Conservation (phyloP, 2,113 vertebrate species). For the Corydoras sp. region DNA sequence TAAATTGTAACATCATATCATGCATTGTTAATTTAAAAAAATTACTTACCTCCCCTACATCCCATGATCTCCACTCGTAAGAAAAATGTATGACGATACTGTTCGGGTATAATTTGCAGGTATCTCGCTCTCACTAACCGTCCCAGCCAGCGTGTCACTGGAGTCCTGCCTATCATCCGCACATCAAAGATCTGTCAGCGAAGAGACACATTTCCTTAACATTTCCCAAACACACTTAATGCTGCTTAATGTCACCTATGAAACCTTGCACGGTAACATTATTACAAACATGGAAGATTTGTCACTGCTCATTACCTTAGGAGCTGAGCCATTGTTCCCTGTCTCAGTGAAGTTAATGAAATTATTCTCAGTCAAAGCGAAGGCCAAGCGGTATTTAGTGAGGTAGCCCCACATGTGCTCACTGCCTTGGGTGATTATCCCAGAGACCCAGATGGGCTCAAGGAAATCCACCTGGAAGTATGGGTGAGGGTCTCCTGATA, state of each 20-base stretch:
- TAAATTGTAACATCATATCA: too few relatives aligned
- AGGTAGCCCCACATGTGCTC: constrained; percentile 64
- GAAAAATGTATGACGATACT: constrained; percentile 65
- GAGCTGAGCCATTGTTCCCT: constrained; percentile 28
- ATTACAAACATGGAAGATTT: neutral
- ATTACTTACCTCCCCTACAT: constrained; percentile 61
- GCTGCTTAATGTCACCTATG: neutral
- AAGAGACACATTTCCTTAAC: neutral
- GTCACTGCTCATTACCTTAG: constrained; percentile 54
- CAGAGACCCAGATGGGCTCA: constrained; percentile 72
- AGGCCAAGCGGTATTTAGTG: constrained; percentile 65
- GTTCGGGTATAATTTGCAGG: constrained; percentile 68
- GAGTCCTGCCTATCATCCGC: constrained; percentile 59
- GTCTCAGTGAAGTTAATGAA: constrained; percentile 63
- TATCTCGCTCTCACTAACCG: constrained; percentile 62
- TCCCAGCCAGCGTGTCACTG: constrained; percentile 62
- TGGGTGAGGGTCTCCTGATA: constrained; percentile 60
- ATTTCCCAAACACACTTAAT: neutral
- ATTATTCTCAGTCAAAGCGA: constrained; percentile 54
- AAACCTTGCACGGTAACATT: neutral
- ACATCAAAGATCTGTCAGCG: constrained; percentile 68
- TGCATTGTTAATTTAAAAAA: neutral
- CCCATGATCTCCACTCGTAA: constrained; percentile 71
- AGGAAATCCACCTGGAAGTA: constrained; percentile 76
- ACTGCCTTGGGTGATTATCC: constrained; percentile 71